Conservation (phyloP, 2,888 invertebrate genomes). For the Calameuta idolon region DNA sequence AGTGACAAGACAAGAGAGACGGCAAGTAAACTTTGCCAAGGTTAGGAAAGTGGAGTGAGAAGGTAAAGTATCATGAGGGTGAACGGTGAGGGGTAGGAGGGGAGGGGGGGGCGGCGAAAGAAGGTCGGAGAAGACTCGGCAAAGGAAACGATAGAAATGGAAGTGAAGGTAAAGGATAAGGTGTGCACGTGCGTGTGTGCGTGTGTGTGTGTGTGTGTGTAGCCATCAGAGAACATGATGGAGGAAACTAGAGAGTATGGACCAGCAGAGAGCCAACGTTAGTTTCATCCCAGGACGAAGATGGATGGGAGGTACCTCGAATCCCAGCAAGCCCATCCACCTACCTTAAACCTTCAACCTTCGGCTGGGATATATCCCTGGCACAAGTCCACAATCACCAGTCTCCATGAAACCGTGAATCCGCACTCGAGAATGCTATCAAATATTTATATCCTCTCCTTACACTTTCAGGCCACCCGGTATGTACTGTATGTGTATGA, state of each 20-base stretch:
- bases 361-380: conserved; percentile 13
- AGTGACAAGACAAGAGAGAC: too few species aligned
- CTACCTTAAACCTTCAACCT: conserved; percentile 36
- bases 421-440: conserved; percentile 33
- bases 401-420: conserved; percentile 27
- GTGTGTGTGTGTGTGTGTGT: background rate
- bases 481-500: background rate
- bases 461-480: conserved; percentile 6
- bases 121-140: too few species aligned
- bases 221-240: conserved; percentile 45
- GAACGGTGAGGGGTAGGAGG: too few species aligned
- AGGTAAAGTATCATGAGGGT: background rate
- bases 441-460: conserved; percentile 33
- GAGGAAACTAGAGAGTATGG: conserved; percentile 36
- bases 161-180: conserved; percentile 13
- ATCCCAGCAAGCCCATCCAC: conserved; percentile 45
- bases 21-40: too few species aligned
- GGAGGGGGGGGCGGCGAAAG: conserved; percentile 11
- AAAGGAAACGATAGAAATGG: too few species aligned
- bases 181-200: conserved; percentile 3
- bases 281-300: conserved; percentile 48
- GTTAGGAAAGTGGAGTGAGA: conserved; percentile 3
- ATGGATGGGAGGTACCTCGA: conserved; percentile 50
- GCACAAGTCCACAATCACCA: conserved; percentile 26
- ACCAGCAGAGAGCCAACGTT: conserved; percentile 27